Conservation (phyloP, 2,888 invertebrate species). For the Orchestes rusci region DNA sequence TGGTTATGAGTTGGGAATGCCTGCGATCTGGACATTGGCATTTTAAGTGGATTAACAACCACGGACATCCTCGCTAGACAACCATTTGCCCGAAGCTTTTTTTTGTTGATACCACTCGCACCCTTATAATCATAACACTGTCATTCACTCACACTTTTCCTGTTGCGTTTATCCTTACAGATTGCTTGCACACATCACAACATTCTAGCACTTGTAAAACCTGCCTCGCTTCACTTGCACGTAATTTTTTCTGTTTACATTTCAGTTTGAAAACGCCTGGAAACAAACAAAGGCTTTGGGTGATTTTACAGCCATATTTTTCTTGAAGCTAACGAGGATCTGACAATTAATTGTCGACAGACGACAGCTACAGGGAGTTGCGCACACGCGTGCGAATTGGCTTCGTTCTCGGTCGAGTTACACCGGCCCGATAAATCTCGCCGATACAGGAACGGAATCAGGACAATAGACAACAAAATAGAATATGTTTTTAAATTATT, state of each 20-base stretch:
- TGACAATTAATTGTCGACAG: too few species aligned
- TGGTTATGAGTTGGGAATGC: slow-evolving; percentile 42
- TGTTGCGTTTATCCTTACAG: too few species aligned
- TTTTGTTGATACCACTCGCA: slow-evolving; percentile 20
- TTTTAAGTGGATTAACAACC: slow-evolving; percentile 39
- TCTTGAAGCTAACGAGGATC: slow-evolving; percentile 30
- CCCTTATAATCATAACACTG: slow-evolving; percentile 16
- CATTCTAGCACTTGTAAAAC: slow-evolving; percentile 12
- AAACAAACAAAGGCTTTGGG: slow-evolving; percentile 44
- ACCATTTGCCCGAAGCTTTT: slow-evolving; percentile 38
- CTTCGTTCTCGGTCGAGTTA: too few species aligned
- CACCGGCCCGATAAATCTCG: too few species aligned
- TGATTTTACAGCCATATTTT: slow-evolving; percentile 46
- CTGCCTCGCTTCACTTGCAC: slow-evolving; percentile 5
- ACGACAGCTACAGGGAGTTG: too few species aligned
- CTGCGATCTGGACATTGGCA: slow-evolving; percentile 45
- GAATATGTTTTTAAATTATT: neutral
- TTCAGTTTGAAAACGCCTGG: slow-evolving; percentile 36
- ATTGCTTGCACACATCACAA: too few species aligned
- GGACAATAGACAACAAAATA: too few species aligned
- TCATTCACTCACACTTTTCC: slow-evolving; percentile 18
- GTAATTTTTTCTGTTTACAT: slow-evolving; percentile 19
- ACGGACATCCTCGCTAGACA: slow-evolving; percentile 42
- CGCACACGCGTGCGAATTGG: too few species aligned
- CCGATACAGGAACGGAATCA: too few species aligned